phyloP scores from a whole-genome alignment of 2,888 invertebrate genomes.

The Trachelus iudaicus region DNA sequence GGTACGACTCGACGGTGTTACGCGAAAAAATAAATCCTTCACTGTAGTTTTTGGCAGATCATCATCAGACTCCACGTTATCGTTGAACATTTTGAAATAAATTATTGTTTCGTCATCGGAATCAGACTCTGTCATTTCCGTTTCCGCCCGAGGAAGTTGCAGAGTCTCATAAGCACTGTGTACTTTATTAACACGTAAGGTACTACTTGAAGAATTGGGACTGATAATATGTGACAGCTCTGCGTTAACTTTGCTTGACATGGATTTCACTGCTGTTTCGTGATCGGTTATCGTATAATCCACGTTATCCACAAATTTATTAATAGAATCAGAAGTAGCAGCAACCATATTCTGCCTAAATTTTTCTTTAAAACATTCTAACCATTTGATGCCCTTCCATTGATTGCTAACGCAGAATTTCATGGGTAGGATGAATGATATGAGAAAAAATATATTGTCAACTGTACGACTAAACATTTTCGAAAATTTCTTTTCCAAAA shows the following conservation, averaged over 20 bases:
- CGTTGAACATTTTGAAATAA: background rate
- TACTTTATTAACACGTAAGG: background rate
- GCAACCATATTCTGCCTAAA: too few relatives aligned
- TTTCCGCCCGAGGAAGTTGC: too few relatives aligned
- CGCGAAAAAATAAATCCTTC: background rate
- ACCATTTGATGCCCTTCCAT: too few relatives aligned
- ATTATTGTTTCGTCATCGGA: background rate
- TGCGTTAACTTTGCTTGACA: too few relatives aligned
- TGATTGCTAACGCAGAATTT: background rate
- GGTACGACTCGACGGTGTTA: background rate
- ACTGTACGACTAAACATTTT: conserved; percentile 28
- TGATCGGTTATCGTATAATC: too few relatives aligned
- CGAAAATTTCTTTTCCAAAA: too few relatives aligned
- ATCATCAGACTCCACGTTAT: background rate
- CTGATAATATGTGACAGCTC: too few relatives aligned
- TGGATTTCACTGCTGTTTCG: too few relatives aligned
- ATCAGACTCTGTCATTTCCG: background rate
- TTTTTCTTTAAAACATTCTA: too few relatives aligned
- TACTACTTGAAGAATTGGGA: background rate
- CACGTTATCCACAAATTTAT: too few relatives aligned
- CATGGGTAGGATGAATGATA: conserved; percentile 27
- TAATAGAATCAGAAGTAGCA: too few relatives aligned
- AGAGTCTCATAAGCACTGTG: too few relatives aligned
- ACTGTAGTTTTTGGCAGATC: background rate
- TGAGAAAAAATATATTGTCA: conserved; percentile 25